These are phyloP conservation scores for Furcifer pardalis DNA, from an alignment of 2,797 vertebrate species.

Conservation along the genomic window DNA sequence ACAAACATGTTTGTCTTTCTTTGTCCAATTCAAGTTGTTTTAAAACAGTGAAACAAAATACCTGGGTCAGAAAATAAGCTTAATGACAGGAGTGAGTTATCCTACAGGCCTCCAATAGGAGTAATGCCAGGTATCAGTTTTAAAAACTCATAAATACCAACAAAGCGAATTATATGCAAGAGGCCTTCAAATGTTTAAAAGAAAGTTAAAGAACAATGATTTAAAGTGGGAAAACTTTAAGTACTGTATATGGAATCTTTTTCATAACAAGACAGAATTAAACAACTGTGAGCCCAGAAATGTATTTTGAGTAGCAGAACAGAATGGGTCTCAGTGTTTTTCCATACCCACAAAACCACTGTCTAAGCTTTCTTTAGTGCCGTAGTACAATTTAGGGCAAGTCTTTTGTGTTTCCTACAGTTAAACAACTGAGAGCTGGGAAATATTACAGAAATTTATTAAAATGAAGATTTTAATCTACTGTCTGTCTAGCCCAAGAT, in stretches of 20 bases:
- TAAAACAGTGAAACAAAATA: background rate
- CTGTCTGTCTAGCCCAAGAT: background rate
- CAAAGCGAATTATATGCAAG: background rate
- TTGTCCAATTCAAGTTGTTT: background rate
- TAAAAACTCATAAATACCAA: background rate
- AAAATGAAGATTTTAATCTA: background rate
- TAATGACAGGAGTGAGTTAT: background rate
- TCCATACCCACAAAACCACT: background rate
- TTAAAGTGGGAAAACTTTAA: no score
- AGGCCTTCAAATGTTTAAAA: background rate
- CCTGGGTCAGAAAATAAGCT: background rate
- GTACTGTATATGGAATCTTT: no score
- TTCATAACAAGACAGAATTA: no score
- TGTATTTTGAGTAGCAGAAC: no score
- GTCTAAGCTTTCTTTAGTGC: background rate
- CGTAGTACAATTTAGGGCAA: background rate
- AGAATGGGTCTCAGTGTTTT: background rate
- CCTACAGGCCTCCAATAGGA: background rate
- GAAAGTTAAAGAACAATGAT: no score
- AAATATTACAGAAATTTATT: background rate
- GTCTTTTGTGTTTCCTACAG: background rate
- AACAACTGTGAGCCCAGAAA: no score
- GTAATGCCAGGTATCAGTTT: background rate
- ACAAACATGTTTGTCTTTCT: background rate
- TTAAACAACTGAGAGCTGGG: background rate